A percentile compares a stretch with the other conserved stretches of the same genome.
Evolutionary conservation across 2,113 vertebrate species (phyloP).

Genomic region (Phycodurus eques): DNA sequence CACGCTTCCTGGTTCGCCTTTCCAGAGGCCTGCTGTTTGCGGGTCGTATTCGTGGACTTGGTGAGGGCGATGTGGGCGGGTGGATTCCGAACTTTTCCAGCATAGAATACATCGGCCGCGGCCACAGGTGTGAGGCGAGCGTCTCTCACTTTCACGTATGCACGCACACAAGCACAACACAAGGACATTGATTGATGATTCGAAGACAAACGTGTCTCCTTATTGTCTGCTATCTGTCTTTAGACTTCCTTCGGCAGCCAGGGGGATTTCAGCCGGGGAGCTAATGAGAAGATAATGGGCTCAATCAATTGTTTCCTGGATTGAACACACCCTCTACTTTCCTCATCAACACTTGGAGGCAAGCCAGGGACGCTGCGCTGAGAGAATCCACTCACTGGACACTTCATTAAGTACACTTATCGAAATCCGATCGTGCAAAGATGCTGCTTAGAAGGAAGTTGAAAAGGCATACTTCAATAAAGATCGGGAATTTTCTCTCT

Average conservation of each 20-base stretch:
- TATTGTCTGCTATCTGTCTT: slow-evolving; percentile 41
- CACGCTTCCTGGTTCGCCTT: slow-evolving; percentile 68
- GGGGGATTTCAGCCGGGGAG: slow-evolving; percentile 6
- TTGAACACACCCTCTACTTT: slow-evolving; percentile 34
- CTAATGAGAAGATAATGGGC: slow-evolving; percentile 41
- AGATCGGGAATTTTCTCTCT: no score
- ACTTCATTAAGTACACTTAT: neutral
- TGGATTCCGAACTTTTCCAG: slow-evolving; percentile 45
- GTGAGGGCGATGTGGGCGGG: neutral
- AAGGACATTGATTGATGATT: neutral
- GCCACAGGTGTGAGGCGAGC: slow-evolving; percentile 61
- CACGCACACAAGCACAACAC: slow-evolving; percentile 6
- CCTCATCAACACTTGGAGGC: slow-evolving; percentile 15
- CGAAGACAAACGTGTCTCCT: slow-evolving; percentile 16
- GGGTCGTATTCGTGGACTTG: neutral
- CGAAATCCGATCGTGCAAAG: no score
- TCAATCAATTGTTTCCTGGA: slow-evolving; percentile 60
- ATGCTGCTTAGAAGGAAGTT: no score
- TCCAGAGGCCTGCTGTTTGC: neutral
- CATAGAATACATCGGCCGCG: slow-evolving; percentile 66
- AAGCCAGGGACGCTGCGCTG: slow-evolving; percentile 20
- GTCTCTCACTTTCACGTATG: slow-evolving; percentile 17
- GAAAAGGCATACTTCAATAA: no score
- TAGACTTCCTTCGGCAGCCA: slow-evolving; percentile 20
- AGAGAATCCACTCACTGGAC: neutral